Percentiles rank a stretch among this genome's conserved stretches.
Conservation (phyloP, 2,797 vertebrate genomes). For the Siniperca scherzeri region DNA sequence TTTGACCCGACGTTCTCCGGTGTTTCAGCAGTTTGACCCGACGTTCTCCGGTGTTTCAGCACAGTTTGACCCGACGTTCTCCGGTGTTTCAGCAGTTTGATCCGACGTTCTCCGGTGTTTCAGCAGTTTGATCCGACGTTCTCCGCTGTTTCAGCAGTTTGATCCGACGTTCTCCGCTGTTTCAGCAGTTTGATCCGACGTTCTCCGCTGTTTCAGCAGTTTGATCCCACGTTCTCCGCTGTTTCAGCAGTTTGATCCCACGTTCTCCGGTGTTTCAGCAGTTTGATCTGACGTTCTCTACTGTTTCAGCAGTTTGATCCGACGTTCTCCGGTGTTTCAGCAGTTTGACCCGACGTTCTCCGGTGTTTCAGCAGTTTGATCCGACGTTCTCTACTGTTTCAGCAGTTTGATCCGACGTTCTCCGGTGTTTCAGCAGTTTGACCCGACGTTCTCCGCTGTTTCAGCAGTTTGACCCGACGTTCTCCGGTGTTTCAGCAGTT, state of each 20-base stretch:
- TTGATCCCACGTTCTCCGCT: fast-evolving
- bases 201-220: not conserved
- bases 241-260: fast-evolving
- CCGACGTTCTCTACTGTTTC: fast-evolving
- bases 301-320: not conserved
- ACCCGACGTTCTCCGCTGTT: no score
- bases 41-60: no score
- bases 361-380: not conserved
- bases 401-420: no score
- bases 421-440: not conserved
- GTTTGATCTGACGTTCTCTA: no score
- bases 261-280: not conserved
- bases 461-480: no score
- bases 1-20: no score
- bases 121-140: no score
- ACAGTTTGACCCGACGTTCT: not conserved
- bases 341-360: fast-evolving
- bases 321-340: not conserved
- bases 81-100: not conserved
- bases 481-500: no score
- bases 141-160: not conserved
- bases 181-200: not conserved
- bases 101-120: no score
- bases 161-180: no score
- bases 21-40: no score